These are phyloP conservation scores for Python bivittatus DNA, from an alignment of 2,113 vertebrate genomes.

Conservation along the genomic window DNA sequence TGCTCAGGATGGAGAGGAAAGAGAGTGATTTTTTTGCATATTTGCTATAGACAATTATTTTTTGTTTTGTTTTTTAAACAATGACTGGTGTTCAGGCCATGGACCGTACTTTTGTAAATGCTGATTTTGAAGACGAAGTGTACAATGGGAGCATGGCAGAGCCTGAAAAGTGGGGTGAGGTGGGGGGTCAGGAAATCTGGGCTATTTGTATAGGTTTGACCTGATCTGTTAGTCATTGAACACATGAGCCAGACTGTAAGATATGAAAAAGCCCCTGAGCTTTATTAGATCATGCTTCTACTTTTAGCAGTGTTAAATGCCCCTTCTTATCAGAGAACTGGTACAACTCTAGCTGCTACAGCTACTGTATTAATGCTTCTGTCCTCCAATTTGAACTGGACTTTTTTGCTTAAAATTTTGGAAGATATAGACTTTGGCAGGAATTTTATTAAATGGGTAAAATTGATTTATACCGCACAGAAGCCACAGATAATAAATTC, in stretches of 20 bases:
- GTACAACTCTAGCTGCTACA: background rate
- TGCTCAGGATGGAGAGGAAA: too few relatives aligned
- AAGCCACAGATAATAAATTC: too few relatives aligned
- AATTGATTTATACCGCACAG: too few relatives aligned
- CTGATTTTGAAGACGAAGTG: background rate
- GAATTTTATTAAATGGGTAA: too few relatives aligned
- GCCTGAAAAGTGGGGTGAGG: background rate
- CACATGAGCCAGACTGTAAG: background rate
- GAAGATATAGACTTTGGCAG: too few relatives aligned
- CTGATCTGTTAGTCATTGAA: background rate
- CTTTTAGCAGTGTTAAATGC: background rate
- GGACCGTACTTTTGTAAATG: background rate
- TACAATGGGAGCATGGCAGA: background rate
- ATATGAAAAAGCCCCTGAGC: too few relatives aligned
- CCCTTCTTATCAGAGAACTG: background rate
- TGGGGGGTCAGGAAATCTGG: background rate
- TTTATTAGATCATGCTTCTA: background rate
- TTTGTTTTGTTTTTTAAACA: too few relatives aligned
- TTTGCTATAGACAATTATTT: too few relatives aligned
- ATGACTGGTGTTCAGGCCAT: too few relatives aligned
- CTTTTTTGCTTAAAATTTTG: too few relatives aligned
- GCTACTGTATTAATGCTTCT: background rate
- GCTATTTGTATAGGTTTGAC: background rate
- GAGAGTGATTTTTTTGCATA: too few relatives aligned
- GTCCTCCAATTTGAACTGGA: too few relatives aligned